Conservation (phyloP, 1,140 invertebrate genomes). For the Zaprionus africanus region DNA sequence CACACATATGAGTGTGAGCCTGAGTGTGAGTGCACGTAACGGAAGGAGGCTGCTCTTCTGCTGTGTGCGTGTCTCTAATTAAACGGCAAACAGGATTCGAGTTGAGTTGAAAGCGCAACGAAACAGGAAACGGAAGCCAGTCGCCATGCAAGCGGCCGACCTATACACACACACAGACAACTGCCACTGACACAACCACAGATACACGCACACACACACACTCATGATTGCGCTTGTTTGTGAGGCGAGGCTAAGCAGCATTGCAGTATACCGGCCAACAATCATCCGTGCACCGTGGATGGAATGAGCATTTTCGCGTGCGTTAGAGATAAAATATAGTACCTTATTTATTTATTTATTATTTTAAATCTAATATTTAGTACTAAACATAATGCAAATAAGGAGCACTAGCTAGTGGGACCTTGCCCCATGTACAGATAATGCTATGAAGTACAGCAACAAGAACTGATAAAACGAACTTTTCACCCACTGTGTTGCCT, state of each 20-base stretch:
- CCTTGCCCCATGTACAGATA: no score
- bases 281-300: background rate
- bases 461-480: background rate
- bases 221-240: slow-evolving; percentile 71
- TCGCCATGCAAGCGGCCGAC: slow-evolving; percentile 61
- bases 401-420: no score
- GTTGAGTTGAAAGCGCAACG: slow-evolving; percentile 80
- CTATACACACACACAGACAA: slow-evolving; percentile 21
- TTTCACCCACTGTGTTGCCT: slow-evolving; percentile 18
- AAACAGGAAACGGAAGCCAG: slow-evolving; percentile 82
- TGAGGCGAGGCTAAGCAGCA: slow-evolving; percentile 72
- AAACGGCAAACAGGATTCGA: slow-evolving; percentile 83
- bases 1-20: slow-evolving; percentile 12
- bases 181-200: slow-evolving; percentile 11
- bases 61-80: slow-evolving; percentile 79
- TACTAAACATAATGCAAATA: no score
- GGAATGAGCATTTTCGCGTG: background rate
- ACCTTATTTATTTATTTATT: no score
- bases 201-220: background rate
- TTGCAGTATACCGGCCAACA: slow-evolving; percentile 33
- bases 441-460: no score
- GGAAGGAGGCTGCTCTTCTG: slow-evolving; percentile 53
- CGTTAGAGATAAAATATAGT: no score
- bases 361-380: no score
- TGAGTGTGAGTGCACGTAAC: slow-evolving; percentile 43